phyloP scores from a whole-genome alignment of 1,140 invertebrate species.

The Daktulosphaira vitifoliae region DNA sequence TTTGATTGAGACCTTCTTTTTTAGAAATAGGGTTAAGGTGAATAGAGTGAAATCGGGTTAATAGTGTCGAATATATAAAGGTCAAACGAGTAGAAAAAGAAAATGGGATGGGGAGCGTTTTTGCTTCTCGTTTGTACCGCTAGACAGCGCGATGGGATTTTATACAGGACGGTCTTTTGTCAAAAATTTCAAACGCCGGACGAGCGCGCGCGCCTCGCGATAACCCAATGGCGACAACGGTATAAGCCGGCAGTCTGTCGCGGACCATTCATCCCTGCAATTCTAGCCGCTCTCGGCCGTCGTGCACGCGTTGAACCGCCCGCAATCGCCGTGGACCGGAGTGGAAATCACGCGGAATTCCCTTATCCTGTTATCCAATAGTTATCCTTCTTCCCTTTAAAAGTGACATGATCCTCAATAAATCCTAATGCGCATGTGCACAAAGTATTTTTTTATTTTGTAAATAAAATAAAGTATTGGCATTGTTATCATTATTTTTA shows the following conservation, averaged over 20 bases:
- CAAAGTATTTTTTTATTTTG: too few relatives aligned
- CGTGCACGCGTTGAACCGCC: conserved; percentile 15
- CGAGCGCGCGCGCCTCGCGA: neutral
- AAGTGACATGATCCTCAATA: too few relatives aligned
- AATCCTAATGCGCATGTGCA: too few relatives aligned
- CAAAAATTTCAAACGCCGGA: neutral
- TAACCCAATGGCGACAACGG: neutral
- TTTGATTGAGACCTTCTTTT: too few relatives aligned
- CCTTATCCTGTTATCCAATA: neutral
- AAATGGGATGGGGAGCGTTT: neutral
- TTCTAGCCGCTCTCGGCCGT: neutral
- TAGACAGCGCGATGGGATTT: conserved; percentile 11
- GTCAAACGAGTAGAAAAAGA: too few relatives aligned
- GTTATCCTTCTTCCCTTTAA: too few relatives aligned
- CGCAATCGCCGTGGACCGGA: neutral
- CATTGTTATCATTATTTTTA: too few relatives aligned
- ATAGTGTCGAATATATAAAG: too few relatives aligned
- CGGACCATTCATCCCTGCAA: conserved; percentile 29
- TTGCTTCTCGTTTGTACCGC: neutral
- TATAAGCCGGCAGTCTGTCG: conserved; percentile 15
- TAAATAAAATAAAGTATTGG: too few relatives aligned
- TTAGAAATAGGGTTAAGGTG: too few relatives aligned
- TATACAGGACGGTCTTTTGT: neutral
- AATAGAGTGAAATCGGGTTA: too few relatives aligned
- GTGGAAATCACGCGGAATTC: neutral